These are phyloP conservation scores for Keiferia lycopersicella DNA, from an alignment of 2,888 invertebrate genomes.

Conservation along the genomic window DNA sequence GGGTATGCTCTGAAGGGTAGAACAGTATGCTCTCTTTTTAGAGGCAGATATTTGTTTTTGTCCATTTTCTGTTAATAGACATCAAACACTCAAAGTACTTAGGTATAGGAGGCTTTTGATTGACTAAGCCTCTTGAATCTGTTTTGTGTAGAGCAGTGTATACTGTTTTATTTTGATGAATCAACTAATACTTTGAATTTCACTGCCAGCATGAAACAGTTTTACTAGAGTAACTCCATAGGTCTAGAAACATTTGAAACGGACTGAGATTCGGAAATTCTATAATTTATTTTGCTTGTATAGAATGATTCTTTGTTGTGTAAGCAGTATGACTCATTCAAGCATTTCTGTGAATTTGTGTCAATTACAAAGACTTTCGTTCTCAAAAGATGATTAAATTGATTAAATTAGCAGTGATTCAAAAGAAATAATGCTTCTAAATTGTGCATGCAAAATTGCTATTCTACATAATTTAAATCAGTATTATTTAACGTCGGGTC, in stretches of 20 bases:
- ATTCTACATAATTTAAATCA: neutral
- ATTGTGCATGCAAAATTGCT: neutral
- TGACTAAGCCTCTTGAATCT: conserved; percentile 35
- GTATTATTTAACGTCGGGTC: neutral
- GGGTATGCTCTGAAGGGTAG: conserved; percentile 29
- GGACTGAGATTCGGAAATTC: conserved; percentile 45
- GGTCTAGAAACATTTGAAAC: conserved; percentile 44
- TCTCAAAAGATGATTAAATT: neutral
- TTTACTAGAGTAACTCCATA: conserved; percentile 37
- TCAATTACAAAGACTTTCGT: conserved; percentile 58
- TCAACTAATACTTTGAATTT: neutral
- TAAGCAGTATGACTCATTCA: conserved; percentile 58
- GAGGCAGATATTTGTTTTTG: conserved; percentile 44
- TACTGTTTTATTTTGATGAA: neutral
- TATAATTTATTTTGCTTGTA: conserved; percentile 48
- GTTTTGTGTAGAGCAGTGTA: conserved; percentile 6
- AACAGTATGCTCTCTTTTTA: conserved; percentile 45
- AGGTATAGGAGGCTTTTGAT: conserved; percentile 44
- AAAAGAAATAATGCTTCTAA: neutral
- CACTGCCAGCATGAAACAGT: neutral
- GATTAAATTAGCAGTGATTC: neutral
- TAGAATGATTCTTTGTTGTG: conserved; percentile 50
- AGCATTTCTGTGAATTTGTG: conserved; percentile 44
- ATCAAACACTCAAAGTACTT: conserved; percentile 58
- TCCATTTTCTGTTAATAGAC: conserved; percentile 53